Percentiles rank a stretch among this genome's conserved stretches.
Evolutionary conservation across 2,888 invertebrate genomes (phyloP).

Genomic region (Gibbula magus): DNA sequence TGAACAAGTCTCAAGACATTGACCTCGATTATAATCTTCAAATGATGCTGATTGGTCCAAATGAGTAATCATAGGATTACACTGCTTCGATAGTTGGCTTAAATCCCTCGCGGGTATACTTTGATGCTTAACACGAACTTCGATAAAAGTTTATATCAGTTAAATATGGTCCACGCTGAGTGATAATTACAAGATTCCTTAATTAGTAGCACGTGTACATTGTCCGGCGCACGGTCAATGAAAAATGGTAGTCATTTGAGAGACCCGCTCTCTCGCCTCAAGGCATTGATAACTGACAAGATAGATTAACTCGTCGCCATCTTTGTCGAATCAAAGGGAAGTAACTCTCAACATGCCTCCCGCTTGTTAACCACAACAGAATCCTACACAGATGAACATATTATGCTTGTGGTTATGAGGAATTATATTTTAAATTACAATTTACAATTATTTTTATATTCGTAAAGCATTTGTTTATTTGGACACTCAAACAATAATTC

Average conservation of each 20-base stretch:
- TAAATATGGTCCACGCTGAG: neutral
- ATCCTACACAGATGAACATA: too few species aligned
- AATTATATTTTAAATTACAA: too few species aligned
- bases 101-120: neutral
- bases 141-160: slow-evolving; percentile 19
- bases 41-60: neutral
- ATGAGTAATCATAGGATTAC: slow-evolving; percentile 13
- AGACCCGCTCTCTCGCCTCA: neutral
- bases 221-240: slow-evolving; percentile 10
- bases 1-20: slow-evolving; percentile 7
- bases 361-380: too few species aligned
- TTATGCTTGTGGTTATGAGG: too few species aligned
- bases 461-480: too few species aligned
- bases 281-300: neutral
- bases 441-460: too few species aligned
- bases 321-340: neutral
- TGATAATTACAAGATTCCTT: neutral
- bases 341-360: neutral
- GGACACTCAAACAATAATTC: too few species aligned
- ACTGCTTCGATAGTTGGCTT: neutral
- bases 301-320: neutral
- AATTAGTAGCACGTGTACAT: slow-evolving; percentile 15
- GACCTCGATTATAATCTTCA: neutral
- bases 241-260: slow-evolving; percentile 10
- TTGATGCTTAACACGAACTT: neutral